phyloP scores from a whole-genome alignment of 1,140 invertebrate genomes.

The Bombus consobrinus region DNA sequence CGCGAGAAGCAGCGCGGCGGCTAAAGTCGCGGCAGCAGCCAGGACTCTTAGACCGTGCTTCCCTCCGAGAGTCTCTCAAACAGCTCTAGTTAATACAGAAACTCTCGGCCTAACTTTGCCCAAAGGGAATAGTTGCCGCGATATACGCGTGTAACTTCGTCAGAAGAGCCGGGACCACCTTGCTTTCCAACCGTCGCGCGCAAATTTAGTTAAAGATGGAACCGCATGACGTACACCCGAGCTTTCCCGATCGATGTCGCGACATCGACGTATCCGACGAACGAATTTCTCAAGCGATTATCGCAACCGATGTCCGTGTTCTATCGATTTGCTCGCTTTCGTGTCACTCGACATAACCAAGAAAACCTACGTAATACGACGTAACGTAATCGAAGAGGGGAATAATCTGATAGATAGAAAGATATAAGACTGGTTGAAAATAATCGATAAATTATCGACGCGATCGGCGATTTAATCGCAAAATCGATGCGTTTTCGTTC shows the following conservation, averaged over 20 bases:
- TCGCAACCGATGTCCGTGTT: background rate
- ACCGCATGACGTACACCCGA: background rate
- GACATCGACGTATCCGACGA: too few species aligned
- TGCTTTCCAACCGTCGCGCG: background rate
- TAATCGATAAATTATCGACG: background rate
- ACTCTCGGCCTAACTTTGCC: slow-evolving; percentile 39
- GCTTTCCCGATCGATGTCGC: background rate
- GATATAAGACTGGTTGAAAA: background rate
- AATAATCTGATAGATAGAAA: background rate
- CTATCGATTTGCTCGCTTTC: background rate
- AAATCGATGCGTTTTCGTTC: too few species aligned
- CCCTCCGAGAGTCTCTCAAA: slow-evolving; percentile 23
- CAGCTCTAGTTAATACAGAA: slow-evolving; percentile 54
- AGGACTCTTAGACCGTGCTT: background rate
- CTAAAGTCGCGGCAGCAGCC: slow-evolving; percentile 8
- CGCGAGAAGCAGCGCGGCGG: background rate
- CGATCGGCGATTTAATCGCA: too few species aligned
- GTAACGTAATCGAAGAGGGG: background rate
- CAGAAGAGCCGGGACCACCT: background rate
- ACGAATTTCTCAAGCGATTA: background rate
- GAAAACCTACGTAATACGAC: too few species aligned
- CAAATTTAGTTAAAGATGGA: background rate
- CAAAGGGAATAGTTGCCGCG: slow-evolving; percentile 48
- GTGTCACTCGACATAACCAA: too few species aligned
- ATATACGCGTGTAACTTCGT: slow-evolving; percentile 46